phyloP scores from a whole-genome alignment of 2,797 vertebrate genomes.

The Poliocrania exsul region DNA sequence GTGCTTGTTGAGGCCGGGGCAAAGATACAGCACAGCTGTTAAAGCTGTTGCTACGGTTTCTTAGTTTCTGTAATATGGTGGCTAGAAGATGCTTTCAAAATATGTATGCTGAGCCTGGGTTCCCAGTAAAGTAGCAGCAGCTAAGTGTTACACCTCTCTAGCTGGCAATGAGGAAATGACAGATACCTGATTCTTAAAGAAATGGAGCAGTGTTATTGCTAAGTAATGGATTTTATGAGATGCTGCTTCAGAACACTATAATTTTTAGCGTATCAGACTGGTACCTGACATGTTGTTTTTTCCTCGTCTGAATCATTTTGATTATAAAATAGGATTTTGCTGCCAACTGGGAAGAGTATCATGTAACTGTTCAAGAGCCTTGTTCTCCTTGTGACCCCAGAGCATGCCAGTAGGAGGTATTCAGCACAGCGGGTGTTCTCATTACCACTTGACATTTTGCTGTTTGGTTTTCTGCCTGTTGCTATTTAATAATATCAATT shows the following conservation, averaged over 20 bases:
- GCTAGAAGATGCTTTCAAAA: not conserved
- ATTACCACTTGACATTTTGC: constrained; percentile 48
- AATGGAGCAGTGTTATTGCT: not conserved
- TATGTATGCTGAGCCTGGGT: not conserved
- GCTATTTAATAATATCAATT: constrained; percentile 29
- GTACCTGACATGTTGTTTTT: not conserved
- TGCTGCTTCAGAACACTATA: not conserved
- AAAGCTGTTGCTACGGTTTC: not conserved
- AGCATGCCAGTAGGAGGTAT: constrained; percentile 10
- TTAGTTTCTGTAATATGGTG: not conserved
- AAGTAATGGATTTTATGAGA: not conserved
- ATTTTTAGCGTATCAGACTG: not conserved
- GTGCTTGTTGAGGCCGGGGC: not conserved
- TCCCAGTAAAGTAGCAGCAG: not conserved
- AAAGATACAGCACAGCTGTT: not conserved
- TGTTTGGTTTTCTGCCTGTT: constrained; percentile 42
- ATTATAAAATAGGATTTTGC: not conserved
- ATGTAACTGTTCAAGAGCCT: not conserved
- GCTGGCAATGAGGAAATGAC: not conserved
- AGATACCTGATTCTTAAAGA: not conserved
- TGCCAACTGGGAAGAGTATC: not conserved
- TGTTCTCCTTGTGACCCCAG: not conserved
- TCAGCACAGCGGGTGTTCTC: not conserved
- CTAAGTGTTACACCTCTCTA: not conserved
- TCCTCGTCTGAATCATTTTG: not conserved